phyloP scores from a whole-genome alignment of 2,888 invertebrate species.

The Schrankia costaestrigalis region DNA sequence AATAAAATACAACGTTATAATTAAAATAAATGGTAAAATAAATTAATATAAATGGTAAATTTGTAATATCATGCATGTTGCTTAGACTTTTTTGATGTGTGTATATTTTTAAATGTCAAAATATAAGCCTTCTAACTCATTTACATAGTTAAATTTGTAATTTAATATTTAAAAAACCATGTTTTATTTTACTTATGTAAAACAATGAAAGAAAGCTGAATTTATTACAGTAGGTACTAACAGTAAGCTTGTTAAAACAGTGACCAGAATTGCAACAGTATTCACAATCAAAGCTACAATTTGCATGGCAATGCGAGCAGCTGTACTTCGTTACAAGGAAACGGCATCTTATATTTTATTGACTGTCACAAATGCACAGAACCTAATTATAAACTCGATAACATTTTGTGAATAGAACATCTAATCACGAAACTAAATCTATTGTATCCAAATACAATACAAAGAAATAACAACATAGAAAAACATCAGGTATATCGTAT shows the following conservation, averaged over 20 bases:
- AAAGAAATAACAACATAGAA: conserved; percentile 43
- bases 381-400: conserved; percentile 35
- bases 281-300: not conserved
- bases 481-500: conserved; percentile 72
- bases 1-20: too few relatives aligned
- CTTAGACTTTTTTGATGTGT: too few relatives aligned
- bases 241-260: not conserved
- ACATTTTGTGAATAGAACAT: conserved; percentile 32
- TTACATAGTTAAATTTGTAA: too few relatives aligned
- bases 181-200: too few relatives aligned
- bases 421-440: conserved; percentile 55
- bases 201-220: too few relatives aligned
- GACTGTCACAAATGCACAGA: conserved; percentile 11
- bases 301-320: conserved; percentile 8
- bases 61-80: too few relatives aligned
- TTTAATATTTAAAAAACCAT: too few relatives aligned
- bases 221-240: not conserved
- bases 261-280: too few relatives aligned
- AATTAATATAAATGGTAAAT: too few relatives aligned
- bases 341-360: conserved; percentile 13
- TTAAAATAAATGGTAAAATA: too few relatives aligned
- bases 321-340: conserved; percentile 8
- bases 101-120: too few relatives aligned
- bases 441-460: conserved; percentile 48
- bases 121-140: too few relatives aligned